phyloP scores from a whole-genome alignment of 2,888 invertebrate genomes.

The Abscondita cerata region DNA sequence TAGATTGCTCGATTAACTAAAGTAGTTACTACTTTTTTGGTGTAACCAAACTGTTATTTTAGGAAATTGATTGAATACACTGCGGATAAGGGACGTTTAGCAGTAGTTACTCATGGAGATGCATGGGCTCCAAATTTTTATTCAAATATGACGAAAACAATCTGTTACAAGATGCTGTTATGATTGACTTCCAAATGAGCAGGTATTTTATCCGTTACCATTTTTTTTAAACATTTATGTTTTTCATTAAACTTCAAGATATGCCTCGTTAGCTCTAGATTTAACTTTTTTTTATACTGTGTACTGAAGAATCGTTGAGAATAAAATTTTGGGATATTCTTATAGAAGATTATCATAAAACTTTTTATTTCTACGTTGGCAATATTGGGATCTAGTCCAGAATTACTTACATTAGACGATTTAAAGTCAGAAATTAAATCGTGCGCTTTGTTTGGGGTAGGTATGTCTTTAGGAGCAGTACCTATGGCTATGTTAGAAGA shows the following conservation, averaged over 20 bases:
- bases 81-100: slow-evolving; percentile 46
- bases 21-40: too few species aligned
- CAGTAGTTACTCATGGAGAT: slow-evolving; percentile 75
- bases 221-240: too few species aligned
- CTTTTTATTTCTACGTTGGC: slow-evolving; percentile 62
- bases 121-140: slow-evolving; percentile 76
- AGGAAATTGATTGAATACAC: slow-evolving; percentile 46
- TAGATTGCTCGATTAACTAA: too few species aligned
- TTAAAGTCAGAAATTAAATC: slow-evolving; percentile 65
- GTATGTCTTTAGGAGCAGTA: slow-evolving; percentile 67
- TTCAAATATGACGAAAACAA: slow-evolving; percentile 56
- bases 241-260: slow-evolving; percentile 10
- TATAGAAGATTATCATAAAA: slow-evolving; percentile 66
- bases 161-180: slow-evolving; percentile 60
- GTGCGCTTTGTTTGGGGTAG: slow-evolving; percentile 64
- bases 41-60: too few species aligned
- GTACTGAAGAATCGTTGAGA: slow-evolving; percentile 66
- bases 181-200: slow-evolving; percentile 75
- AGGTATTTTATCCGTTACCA: slow-evolving; percentile 48
- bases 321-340: slow-evolving; percentile 65
- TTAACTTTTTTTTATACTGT: slow-evolving; percentile 61
- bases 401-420: slow-evolving; percentile 62
- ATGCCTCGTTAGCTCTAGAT: slow-evolving; percentile 21
- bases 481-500: slow-evolving; percentile 65
- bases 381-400: slow-evolving; percentile 67